Percentiles rank a stretch among this genome's conserved stretches.
phyloP scores from a whole-genome alignment of 2,888 invertebrate genomes.

The Elegia similella region DNA sequence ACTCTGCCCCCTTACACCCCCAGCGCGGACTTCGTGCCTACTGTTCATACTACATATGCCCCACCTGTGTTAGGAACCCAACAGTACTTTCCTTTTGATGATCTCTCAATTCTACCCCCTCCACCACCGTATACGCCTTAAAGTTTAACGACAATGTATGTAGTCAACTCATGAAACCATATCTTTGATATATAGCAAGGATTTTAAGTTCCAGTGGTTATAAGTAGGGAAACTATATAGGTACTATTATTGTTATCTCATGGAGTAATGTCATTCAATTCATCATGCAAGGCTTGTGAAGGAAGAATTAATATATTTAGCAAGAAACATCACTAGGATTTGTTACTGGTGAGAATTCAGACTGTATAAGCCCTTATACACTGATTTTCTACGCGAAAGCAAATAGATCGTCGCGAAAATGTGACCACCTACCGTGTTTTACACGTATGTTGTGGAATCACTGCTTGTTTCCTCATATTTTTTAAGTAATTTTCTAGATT shows the following conservation, averaged over 20 bases:
- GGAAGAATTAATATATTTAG: background rate
- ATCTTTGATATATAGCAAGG: background rate
- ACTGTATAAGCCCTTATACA: background rate
- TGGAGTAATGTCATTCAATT: background rate
- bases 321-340: constrained; percentile 1
- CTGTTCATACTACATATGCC: constrained; percentile 54
- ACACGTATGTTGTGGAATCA: too few species aligned
- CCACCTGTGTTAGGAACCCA: constrained; percentile 65
- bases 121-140: constrained; percentile 80
- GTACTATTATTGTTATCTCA: background rate
- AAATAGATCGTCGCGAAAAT: background rate
- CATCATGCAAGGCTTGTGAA: constrained; percentile 25
- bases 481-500: background rate
- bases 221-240: background rate
- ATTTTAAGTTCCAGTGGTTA: background rate
- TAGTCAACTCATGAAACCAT: background rate
- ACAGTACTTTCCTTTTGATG: constrained; percentile 74
- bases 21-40: constrained; percentile 58
- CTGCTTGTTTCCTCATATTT: background rate
- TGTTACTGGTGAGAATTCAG: background rate
- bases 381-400: background rate
- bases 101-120: constrained; percentile 71
- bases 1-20: constrained; percentile 83
- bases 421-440: background rate
- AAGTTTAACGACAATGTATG: constrained; percentile 23